A percentile compares a stretch with the other conserved stretches of the same genome.
Evolutionary conservation across 2,888 invertebrate species (phyloP).

Genomic region (Monoplex corrugatus): DNA sequence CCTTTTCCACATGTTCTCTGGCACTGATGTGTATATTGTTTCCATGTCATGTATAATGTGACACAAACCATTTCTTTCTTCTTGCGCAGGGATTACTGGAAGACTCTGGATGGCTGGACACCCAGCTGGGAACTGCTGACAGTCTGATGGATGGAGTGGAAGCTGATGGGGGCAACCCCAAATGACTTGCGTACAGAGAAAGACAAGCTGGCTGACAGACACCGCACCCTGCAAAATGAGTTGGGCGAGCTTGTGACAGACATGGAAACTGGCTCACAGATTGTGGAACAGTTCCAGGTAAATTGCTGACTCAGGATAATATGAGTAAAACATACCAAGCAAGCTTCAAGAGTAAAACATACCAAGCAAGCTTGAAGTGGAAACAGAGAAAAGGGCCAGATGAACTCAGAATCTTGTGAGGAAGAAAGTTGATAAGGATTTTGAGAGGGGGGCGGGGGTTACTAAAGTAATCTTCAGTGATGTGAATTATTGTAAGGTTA

Average conservation of each 20-base stretch:
- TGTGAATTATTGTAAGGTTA: no score
- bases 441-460: no score
- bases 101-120: conserved; percentile 89
- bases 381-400: no score
- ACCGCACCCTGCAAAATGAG: conserved; percentile 87
- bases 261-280: conserved; percentile 85
- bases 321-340: no score
- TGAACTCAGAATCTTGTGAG: no score
- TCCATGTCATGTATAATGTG: no score
- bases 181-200: conserved; percentile 90
- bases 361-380: no score
- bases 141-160: conserved; percentile 90
- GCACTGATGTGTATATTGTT: no score
- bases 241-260: conserved; percentile 68
- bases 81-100: conserved; percentile 83
- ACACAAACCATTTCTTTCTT: not conserved
- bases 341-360: no score
- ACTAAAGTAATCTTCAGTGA: no score
- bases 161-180: conserved; percentile 89
- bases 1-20: no score
- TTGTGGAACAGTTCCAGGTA: conserved; percentile 85
- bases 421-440: no score
- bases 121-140: conserved; percentile 87
- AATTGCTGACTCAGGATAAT: conserved; percentile 53
- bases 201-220: conserved; percentile 86